These are phyloP conservation scores for Valencia hispanica DNA, from an alignment of 2,797 vertebrate species.

Conservation along the genomic window DNA sequence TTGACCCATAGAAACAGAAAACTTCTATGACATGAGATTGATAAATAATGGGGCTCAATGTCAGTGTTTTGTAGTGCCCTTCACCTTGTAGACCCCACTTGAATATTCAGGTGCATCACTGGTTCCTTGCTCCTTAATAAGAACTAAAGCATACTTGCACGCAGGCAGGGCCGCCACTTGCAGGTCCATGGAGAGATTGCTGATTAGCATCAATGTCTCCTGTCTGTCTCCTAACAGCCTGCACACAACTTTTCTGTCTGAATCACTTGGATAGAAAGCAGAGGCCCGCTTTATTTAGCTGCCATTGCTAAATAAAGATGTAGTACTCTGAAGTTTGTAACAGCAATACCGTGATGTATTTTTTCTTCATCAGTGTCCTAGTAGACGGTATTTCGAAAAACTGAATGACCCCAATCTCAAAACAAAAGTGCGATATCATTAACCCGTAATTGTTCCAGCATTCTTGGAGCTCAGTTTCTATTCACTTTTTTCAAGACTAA, in stretches of 20 bases:
- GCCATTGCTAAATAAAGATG: constrained; percentile 14
- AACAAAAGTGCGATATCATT: constrained; percentile 56
- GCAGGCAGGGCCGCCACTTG: constrained; percentile 60
- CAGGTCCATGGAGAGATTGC: constrained; percentile 66
- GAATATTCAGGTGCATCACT: constrained; percentile 46
- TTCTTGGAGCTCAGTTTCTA: constrained; percentile 36
- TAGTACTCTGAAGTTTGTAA: background rate
- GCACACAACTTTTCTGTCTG: constrained; percentile 9
- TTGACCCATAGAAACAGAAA: constrained; percentile 10
- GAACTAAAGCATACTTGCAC: constrained; percentile 12
- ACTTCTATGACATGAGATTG: constrained; percentile 1
- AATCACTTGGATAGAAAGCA: constrained; percentile 8
- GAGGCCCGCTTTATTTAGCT: constrained; percentile 9
- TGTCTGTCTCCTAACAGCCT: constrained; percentile 51
- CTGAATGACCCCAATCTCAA: constrained; percentile 60
- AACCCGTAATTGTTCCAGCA: constrained; percentile 66
- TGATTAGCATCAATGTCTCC: constrained; percentile 67
- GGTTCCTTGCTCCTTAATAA: constrained; percentile 47
- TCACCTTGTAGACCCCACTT: constrained; percentile 33
- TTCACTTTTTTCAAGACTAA: constrained; percentile 57
- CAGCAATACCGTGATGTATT: background rate
- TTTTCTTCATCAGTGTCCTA: constrained; percentile 61
- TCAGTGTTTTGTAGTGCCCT: constrained; percentile 51
- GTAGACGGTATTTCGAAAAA: constrained; percentile 54
- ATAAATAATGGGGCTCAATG: constrained; percentile 1